Conservation (phyloP, 2,113 vertebrate genomes). For the Misgurnus mizolepis region DNA sequence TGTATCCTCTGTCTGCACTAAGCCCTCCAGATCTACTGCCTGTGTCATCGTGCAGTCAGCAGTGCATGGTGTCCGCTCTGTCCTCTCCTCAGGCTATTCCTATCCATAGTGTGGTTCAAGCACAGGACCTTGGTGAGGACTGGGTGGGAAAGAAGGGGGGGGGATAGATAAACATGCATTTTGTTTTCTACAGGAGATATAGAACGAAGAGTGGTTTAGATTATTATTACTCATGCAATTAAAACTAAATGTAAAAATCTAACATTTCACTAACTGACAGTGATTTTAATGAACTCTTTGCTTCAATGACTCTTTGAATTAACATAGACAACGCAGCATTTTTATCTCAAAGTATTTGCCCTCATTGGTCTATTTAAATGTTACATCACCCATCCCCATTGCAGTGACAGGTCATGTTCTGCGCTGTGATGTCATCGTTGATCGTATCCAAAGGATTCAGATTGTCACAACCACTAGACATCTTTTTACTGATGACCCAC, state of each 20-base stretch:
- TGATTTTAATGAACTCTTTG: conserved; percentile 25
- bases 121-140: conserved; percentile 69
- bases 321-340: neutral
- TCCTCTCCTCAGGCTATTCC: conserved; percentile 59
- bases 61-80: conserved; percentile 61
- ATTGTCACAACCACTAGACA: conserved; percentile 69
- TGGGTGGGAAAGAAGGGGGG: neutral
- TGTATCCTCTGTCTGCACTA: conserved; percentile 33
- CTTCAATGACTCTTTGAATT: conserved; percentile 11
- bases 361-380: neutral
- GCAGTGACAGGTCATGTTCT: conserved; percentile 69
- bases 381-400: neutral
- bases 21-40: conserved; percentile 21
- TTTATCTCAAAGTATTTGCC: neutral
- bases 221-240: neutral
- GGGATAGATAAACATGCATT: conserved; percentile 4
- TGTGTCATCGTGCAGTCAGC: conserved; percentile 63
- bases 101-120: conserved; percentile 61
- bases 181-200: neutral
- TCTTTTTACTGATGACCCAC: conserved; percentile 70
- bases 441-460: conserved; percentile 64
- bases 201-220: neutral
- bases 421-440: conserved; percentile 68
- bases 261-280: neutral
- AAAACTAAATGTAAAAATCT: neutral